Conservation (phyloP, 2,888 invertebrate genomes). For the Noctua fimbriata region DNA sequence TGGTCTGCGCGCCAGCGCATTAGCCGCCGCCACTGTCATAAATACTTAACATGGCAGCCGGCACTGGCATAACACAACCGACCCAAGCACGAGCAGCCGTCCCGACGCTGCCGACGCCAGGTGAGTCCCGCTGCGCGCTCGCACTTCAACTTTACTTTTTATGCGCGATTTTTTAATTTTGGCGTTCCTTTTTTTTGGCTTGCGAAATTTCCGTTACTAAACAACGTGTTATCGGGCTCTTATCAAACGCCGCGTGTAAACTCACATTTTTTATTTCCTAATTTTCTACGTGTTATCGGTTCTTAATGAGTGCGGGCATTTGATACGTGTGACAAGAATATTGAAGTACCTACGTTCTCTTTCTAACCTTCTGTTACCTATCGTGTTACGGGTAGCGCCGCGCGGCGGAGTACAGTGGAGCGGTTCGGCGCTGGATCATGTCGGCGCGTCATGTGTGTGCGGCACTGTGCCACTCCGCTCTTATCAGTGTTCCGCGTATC, state of each 20-base stretch:
- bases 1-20: constrained; percentile 82
- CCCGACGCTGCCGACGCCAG: constrained; percentile 67
- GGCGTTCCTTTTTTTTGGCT: constrained; percentile 67
- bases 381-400: constrained; percentile 26
- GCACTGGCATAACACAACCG: constrained; percentile 73
- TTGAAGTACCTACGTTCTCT: constrained; percentile 18
- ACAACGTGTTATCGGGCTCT: constrained; percentile 69
- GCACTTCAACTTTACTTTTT: constrained; percentile 31
- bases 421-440: constrained; percentile 44
- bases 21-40: constrained; percentile 77
- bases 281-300: background rate
- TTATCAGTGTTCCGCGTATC: constrained; percentile 71
- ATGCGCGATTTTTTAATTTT: constrained; percentile 59
- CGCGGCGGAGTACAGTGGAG: constrained; percentile 14
- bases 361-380: constrained; percentile 39
- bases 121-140: constrained; percentile 83
- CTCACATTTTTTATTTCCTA: constrained; percentile 26
- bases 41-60: constrained; percentile 76
- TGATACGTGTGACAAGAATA: constrained; percentile 15
- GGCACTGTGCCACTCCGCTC: constrained; percentile 45
- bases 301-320: constrained; percentile 4
- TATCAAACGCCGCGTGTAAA: constrained; percentile 68
- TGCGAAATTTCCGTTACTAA: constrained; percentile 70
- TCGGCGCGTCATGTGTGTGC: constrained; percentile 48
- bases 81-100: constrained; percentile 67